Base-by-base conservation (phyloP, 1,140 invertebrate species). In the Pissodes strobi region DNA sequence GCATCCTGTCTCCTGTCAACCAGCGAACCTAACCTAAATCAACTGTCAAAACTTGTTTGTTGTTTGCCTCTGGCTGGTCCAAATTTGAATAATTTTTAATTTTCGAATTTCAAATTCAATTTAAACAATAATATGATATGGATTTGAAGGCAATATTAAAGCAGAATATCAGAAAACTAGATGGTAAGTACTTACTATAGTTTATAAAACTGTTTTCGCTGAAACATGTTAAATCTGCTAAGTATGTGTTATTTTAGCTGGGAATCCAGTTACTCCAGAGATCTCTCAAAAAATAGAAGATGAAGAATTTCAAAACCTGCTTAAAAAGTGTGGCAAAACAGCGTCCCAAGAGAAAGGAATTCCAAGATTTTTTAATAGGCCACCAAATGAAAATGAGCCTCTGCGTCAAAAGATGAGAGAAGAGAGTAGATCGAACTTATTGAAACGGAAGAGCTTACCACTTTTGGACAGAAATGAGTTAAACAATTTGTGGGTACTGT, bases 391-490 rank as follows among this genome's bases (percentile, higher is more conserved):
- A 58, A 87, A 90, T 74, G 90, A 94, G 70, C 82, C 87, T 4
- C 71, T 94, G 10, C 82, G 87, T 0, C 87, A 91, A 72, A 93
- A 93, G 76, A 76, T 95, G n/a, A 81, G 91, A 41, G 92, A 94
- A 78, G 92, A 95, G 79, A 92, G 92, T 0, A 82, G 93, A 72
- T 90, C 92, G 9, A 82, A 91, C 43, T 92, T 95, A 76, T 76
- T 97, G 18, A 90, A 95, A 79, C 86, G 90, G 72, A 87, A 89
- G 76, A 93, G 90, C 61, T 84, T 87, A 68, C 87, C 93, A 73
- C 79, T 96, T 5, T 76, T 96, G 17, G 90, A 94, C 77, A 93
- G 93, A 77, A 87, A 90, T 71, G 94, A 97, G 79, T 76, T 97
- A 25, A 92, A 93, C 77, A 84, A 89, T 38, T 76, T 97, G 1